Evolutionary conservation across 2,113 vertebrate species (phyloP), one percentile per base, ranked within the genome.

Genomic region (Tachuris rubrigastra): DNA sequence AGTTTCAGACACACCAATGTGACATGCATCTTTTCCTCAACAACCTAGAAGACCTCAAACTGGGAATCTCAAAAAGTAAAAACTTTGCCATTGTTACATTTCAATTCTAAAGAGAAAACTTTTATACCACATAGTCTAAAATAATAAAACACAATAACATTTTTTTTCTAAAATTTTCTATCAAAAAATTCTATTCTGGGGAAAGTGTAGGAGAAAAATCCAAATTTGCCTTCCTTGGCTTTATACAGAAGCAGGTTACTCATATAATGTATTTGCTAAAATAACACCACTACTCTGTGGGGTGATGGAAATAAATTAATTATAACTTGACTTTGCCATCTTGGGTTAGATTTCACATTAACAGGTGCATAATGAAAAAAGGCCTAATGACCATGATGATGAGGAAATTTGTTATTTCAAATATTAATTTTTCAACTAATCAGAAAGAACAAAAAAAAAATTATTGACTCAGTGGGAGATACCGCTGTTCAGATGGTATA

Each of bases 131-230:
- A 39, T 78, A 56, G 21, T 23, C 5, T 65, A 39, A 84, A 92
- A 46, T 9, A 0, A 55, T 47, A 6, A 69, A 56, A 52, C 7
- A 10, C 0, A 8, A 35, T 33, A 25, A 7, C 1, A 9, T 47
- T 42, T 60, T 71, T 53, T 47, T 0, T 4, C 12, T 69, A 21
- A 74, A 44, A 19, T 35, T 60, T 76, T 62, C 22, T 67, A 46
- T 6, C 18, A 85, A 72, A n/a, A 65, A 75, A 3, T 21, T 65
- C 1, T 60, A 16, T 56, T 75, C 27, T 56, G 6, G 20, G 12
- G 7, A 52, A 74, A 75, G 12, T 14, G 0, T 46, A 66, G 71
- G 28, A 46, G 6, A 71, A 80, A 79, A 79, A 37, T 28, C 10
- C 52, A 6, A 79, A 50, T 69, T 58, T 85, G 1, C 1, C 66